These are phyloP conservation scores for Erithacus rubecula DNA, from an alignment of 2,797 vertebrate species.

Conservation along the genomic window DNA sequence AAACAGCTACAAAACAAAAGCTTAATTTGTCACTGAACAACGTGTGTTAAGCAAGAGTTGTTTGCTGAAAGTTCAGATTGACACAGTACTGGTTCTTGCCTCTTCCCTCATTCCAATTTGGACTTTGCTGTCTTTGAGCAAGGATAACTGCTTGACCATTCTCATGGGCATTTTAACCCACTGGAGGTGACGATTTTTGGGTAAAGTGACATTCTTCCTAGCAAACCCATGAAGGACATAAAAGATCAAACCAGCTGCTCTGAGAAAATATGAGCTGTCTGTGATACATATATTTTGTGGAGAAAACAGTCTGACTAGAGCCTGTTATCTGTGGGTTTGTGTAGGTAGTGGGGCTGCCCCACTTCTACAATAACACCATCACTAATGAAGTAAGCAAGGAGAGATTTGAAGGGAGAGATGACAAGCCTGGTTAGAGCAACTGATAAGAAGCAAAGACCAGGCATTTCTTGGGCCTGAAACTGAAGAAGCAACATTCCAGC, in stretches of 20 bases:
- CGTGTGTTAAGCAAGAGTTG: neutral
- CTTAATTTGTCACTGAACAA: neutral
- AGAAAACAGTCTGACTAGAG: neutral
- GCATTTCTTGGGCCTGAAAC: neutral
- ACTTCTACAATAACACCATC: neutral
- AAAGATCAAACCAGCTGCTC: neutral
- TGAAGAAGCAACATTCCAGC: slow-evolving; percentile 3
- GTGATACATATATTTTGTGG: neutral
- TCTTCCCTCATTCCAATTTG: neutral
- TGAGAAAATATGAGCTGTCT: neutral
- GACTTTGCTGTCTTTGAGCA: neutral
- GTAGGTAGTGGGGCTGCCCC: neutral
- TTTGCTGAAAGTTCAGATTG: neutral
- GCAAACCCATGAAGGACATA: neutral
- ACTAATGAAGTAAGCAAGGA: neutral
- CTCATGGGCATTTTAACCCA: fast-evolving
- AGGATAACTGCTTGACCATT: neutral
- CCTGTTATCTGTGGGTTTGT: neutral
- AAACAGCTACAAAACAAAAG: neutral
- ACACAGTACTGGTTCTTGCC: neutral
- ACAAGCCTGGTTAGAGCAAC: neutral
- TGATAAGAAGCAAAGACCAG: neutral
- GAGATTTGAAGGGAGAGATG: neutral
- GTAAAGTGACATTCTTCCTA: neutral
- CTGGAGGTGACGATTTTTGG: neutral